Evolutionary conservation across 2,797 vertebrate species (phyloP), one percentile per base, ranked within the genome.

Genomic region (Sebastes melanostomus): DNA sequence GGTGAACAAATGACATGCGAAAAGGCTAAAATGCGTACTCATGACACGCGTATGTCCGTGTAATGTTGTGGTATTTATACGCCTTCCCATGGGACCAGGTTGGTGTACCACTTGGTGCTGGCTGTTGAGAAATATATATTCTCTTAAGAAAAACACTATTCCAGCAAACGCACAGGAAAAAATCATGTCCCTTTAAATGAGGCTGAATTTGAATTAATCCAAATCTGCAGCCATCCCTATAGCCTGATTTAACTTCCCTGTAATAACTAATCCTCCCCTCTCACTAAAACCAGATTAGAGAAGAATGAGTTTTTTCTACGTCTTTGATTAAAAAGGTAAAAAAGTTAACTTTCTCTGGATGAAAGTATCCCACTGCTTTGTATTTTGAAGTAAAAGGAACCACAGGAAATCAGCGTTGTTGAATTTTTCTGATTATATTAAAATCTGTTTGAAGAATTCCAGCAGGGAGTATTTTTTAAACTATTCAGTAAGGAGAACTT

Each of bases 221-320:
- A 68, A 69, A 69, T 75, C 68, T 85, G 30, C 68, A 70, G 56
- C 86, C 55, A 58, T 62, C 22, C 52, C 1, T 5, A 32, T 67
- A 63, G 81, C 80, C 66, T 72, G 54, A 70, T 72, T 85, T 75
- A 75, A 75, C 8, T 30, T 72, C 24, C 46, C 42, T 27, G 4
- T 71, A 62, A 65, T 77, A 42, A 27, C 50, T 81, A 56, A 82
- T 79, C 81, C 34, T 54, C 9, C 38, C 8, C 11, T 67, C 34
- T 24, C 29, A 29, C 61, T 81, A 61, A 82, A 82, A 75, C 46
- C 74, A 72, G 50, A 72, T 60, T 67, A 58, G 22, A 79, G 72
- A 68, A 76, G 55, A 65, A 38, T n/a, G 2, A 66, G 1, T n/a
- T 52, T 52, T 59, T 58, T 72, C 34, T 12, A 20, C 2, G 6